Percentiles rank a stretch among this genome's conserved stretches.
phyloP scores from a whole-genome alignment of 2,797 vertebrate species.

The Gallinago nigripennis region DNA sequence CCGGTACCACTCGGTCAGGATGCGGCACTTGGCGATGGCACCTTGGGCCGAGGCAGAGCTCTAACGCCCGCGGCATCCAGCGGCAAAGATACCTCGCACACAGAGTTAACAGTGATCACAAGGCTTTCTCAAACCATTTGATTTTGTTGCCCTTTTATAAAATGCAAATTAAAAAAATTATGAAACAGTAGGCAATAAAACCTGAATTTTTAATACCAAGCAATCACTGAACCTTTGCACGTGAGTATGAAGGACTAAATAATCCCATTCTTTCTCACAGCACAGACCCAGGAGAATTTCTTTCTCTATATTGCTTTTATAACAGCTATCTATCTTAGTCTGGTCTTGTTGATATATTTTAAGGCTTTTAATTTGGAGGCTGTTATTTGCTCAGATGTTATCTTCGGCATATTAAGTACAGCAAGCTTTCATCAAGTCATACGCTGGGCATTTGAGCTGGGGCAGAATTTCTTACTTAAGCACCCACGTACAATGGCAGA shows the following conservation, averaged over 20 bases:
- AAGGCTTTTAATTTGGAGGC: constrained; percentile 56
- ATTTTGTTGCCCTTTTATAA: constrained; percentile 57
- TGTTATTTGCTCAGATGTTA: constrained; percentile 57
- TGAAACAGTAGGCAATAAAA: constrained; percentile 52
- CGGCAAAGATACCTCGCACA: neutral
- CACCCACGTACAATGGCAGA: neutral
- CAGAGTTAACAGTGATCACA: neutral
- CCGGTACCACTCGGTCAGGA: accelerated
- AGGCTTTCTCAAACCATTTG: neutral
- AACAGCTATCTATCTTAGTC: constrained; percentile 70
- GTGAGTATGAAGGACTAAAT: constrained; percentile 6
- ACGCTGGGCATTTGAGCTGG: neutral
- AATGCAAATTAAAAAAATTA: constrained; percentile 56
- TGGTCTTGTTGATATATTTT: constrained; percentile 70
- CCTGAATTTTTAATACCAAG: constrained; percentile 34
- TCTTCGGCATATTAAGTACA: constrained; percentile 59
- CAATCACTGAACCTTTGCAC: constrained; percentile 29
- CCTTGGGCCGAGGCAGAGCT: neutral
- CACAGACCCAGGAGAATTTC: constrained; percentile 47
- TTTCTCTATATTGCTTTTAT: constrained; percentile 62
- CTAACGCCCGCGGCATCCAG: accelerated
- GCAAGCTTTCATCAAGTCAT: neutral
- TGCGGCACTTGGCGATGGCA: accelerated
- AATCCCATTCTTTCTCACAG: constrained; percentile 23
- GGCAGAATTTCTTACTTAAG: constrained; percentile 44